Conservation (phyloP, 92 coral and sea anemone species). For the Metridium senile region DNA sequence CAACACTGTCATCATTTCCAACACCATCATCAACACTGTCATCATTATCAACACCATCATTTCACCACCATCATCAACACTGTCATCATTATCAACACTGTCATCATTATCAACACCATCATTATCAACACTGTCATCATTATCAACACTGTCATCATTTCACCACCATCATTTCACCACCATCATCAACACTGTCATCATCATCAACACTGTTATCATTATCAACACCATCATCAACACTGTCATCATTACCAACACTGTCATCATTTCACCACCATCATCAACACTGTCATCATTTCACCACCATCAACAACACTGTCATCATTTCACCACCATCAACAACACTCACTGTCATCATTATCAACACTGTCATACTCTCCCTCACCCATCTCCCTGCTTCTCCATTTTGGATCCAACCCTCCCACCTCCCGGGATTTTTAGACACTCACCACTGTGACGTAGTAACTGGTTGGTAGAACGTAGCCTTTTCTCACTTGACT, state of each 20-base stretch:
- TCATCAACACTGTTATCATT: neutral
- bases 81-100: neutral
- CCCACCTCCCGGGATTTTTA: neutral
- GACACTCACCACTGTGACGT: slow-evolving; percentile 3
- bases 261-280: neutral
- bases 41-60: neutral
- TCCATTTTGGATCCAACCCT: neutral
- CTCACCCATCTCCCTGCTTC: neutral
- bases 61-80: neutral
- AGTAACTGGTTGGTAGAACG: neutral
- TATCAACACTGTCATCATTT: neutral
- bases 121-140: neutral
- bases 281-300: neutral
- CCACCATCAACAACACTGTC: neutral
- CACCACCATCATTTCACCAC: neutral
- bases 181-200: neutral
- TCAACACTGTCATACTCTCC: neutral
- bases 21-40: neutral
- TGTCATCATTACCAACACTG: neutral
- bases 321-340: neutral
- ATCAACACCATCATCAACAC: neutral
- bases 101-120: neutral
- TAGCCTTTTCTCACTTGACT: neutral
- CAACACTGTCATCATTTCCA: neutral
- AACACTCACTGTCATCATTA: neutral